Evolutionary conservation across 2,113 vertebrate species (phyloP).

Genomic region (Cyphomyrus plagiostoma): DNA sequence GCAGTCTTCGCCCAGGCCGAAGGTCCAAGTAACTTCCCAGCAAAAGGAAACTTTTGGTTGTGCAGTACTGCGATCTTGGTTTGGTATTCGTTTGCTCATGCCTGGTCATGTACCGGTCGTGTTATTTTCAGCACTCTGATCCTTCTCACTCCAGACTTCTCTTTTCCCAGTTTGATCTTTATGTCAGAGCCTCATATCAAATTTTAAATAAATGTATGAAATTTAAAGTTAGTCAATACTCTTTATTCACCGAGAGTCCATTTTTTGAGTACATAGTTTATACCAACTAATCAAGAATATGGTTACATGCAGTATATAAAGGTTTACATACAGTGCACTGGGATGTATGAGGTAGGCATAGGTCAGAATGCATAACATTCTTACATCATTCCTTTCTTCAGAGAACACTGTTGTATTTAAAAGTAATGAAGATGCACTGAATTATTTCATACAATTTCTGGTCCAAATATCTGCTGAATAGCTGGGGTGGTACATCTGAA

Average conservation of each 20-base stretch:
- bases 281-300: background rate
- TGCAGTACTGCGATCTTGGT: slow-evolving; percentile 23
- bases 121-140: background rate
- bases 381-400: background rate
- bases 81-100: slow-evolving; percentile 45
- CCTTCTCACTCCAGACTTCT: background rate
- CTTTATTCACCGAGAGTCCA: background rate
- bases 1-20: slow-evolving; percentile 30
- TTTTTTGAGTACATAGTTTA: background rate
- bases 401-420: background rate
- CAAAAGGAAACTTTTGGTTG: background rate
- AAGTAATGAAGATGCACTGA: background rate
- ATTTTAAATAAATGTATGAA: slow-evolving; percentile 51
- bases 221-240: background rate
- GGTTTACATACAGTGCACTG: background rate
- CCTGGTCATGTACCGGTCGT: slow-evolving; percentile 47
- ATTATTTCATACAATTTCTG: background rate
- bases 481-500: background rate
- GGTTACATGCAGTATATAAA: background rate
- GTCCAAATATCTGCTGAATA: background rate
- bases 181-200: slow-evolving; percentile 45
- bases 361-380: background rate
- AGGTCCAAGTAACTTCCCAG: slow-evolving; percentile 33
- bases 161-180: slow-evolving; percentile 42
- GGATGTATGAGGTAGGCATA: background rate